phyloP scores from a whole-genome alignment of 1,140 invertebrate genomes.

The Zaprionus vittiger region DNA sequence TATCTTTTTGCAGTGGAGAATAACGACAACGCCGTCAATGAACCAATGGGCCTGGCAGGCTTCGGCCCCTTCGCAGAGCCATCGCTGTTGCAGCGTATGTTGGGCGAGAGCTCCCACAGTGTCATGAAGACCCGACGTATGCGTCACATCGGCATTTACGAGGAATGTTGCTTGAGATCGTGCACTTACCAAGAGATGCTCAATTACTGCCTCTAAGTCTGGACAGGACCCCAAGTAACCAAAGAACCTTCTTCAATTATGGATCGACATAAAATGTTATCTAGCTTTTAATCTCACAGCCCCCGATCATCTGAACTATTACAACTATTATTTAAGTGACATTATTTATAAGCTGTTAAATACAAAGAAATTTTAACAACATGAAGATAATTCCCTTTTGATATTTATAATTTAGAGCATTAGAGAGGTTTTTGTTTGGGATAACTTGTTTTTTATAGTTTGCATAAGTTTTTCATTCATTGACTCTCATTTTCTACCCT shows the following conservation, averaged over 20 bases:
- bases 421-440: too few relatives aligned
- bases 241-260: neutral
- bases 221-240: neutral
- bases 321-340: neutral
- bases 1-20: neutral
- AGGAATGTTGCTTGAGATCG: conserved; percentile 55
- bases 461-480: too few relatives aligned
- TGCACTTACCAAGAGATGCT: conserved; percentile 37
- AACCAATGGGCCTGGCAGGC: neutral
- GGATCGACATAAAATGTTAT: neutral
- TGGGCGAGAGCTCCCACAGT: conserved; percentile 23
- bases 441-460: too few relatives aligned
- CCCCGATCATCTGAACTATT: neutral
- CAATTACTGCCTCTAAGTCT: conserved; percentile 40
- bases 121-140: conserved; percentile 41
- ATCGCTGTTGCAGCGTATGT: conserved; percentile 28
- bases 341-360: neutral
- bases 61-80: neutral
- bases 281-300: neutral
- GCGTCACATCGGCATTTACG: conserved; percentile 37
- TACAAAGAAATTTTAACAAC: neutral
- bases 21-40: neutral
- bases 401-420: too few relatives aligned
- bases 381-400: neutral
- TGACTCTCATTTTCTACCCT: too few relatives aligned